phyloP scores from a whole-genome alignment of 2,113 vertebrate genomes.

The Perccottus glenii region DNA sequence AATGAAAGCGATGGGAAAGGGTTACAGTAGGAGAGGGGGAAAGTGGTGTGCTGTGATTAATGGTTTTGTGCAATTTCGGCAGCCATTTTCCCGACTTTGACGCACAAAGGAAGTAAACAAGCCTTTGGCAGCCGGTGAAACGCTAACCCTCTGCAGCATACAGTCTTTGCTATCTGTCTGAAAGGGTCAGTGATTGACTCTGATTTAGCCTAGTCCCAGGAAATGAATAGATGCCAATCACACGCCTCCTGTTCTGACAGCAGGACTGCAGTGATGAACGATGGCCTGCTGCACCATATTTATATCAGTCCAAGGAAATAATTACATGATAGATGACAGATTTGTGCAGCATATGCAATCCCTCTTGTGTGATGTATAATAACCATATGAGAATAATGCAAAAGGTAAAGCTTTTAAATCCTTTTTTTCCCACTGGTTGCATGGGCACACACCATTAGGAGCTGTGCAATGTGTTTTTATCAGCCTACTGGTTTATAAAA shows the following conservation, averaged over 20 bases:
- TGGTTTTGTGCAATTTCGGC: slow-evolving; percentile 57
- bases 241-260: slow-evolving; percentile 58
- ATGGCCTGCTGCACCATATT: slow-evolving; percentile 36
- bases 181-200: slow-evolving; percentile 80
- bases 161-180: slow-evolving; percentile 61
- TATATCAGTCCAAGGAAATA: slow-evolving; percentile 17
- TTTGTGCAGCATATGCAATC: slow-evolving; percentile 10
- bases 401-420: not conserved
- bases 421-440: slow-evolving; percentile 2
- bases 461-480: not conserved
- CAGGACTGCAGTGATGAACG: slow-evolving; percentile 65
- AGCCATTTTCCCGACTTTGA: slow-evolving; percentile 47
- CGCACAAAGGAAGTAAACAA: slow-evolving; percentile 62
- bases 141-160: slow-evolving; percentile 59
- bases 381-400: not conserved
- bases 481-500: not conserved
- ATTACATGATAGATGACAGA: slow-evolving; percentile 25
- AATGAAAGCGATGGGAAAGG: slow-evolving; percentile 58
- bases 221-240: slow-evolving; percentile 80
- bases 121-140: slow-evolving; percentile 19
- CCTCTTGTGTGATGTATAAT: not conserved
- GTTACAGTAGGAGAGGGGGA: slow-evolving; percentile 36
- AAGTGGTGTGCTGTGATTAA: slow-evolving; percentile 55
- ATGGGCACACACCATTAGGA: not conserved
- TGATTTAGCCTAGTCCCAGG: slow-evolving; percentile 66